phyloP scores from a whole-genome alignment of 2,888 invertebrate genomes.

The Sympetrum striolatum region DNA sequence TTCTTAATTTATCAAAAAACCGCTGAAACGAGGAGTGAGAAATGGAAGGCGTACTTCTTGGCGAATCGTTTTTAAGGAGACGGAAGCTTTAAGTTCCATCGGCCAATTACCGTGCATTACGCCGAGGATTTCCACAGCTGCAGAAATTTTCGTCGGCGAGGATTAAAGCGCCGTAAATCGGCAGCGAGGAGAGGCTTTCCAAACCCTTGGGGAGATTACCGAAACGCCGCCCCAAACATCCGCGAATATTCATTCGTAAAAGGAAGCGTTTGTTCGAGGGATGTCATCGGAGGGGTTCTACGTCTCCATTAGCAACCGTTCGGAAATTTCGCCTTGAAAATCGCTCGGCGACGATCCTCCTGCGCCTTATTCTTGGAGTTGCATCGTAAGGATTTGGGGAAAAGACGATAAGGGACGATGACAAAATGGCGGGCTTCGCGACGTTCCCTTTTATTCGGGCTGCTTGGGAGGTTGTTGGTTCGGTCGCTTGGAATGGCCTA shows the following conservation, averaged over 20 bases:
- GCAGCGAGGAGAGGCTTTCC: background rate
- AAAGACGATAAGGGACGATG: background rate
- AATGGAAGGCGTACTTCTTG: background rate
- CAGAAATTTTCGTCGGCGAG: background rate
- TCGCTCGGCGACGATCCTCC: background rate
- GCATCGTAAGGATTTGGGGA: background rate
- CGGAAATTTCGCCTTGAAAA: background rate
- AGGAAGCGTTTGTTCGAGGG: background rate
- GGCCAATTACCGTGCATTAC: background rate
- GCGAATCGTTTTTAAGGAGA: background rate
- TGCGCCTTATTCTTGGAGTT: background rate
- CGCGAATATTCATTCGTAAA: background rate
- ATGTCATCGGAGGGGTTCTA: background rate
- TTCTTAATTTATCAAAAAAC: too few relatives aligned
- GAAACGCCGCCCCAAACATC: background rate
- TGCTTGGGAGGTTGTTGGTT: too few relatives aligned
- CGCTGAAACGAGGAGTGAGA: background rate
- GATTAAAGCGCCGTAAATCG: background rate
- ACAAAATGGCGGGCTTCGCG: background rate
- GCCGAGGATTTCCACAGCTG: background rate
- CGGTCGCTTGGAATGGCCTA: too few relatives aligned
- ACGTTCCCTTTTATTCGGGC: background rate
- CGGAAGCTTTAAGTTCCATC: background rate
- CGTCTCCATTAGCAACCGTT: background rate
- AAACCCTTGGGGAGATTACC: background rate